Evolutionary conservation across 1,140 invertebrate genomes (phyloP), one percentile per base, ranked within the genome.

Genomic region (Papilio helenus): DNA sequence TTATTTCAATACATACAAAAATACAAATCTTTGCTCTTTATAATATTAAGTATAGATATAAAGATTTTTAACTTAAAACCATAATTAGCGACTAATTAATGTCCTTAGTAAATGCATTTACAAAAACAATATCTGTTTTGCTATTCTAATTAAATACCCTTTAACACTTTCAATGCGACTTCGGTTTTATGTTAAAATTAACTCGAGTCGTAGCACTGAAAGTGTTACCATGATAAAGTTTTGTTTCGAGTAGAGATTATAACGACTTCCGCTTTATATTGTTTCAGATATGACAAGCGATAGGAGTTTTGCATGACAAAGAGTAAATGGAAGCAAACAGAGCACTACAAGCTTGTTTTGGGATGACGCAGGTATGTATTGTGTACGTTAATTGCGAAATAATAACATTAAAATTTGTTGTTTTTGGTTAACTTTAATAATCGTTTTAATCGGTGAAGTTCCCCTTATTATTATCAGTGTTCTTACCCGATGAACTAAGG

Each of bases 341-440:
- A 55, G 51, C 39, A 76, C 23, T 34, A 29, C 46, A 20, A 58
- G 9, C 74, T 76, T 29, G 81, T 79, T 77, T 84, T 86, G 85
- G 85, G 85, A 90, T 92, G 89, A 90, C 84, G 84, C 76, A 83
- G 83, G 89, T 90, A 44, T 79, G 79, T 44, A 58, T 78, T 65
- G 55, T 58, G 55, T 80, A 73, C 5, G 55, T n/a, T 7, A 0
- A 16, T 76, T 55, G n/a, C 51, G 18, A 51, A 77, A 34, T 49
- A 5, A 12, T 16, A n/a, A n/a, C 18, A n/a, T 8, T 46, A 46
- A 46, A 46, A 51, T 18, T 51, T 51, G 49, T 18, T 51, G 49
- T 55, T 55, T 65, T 5, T 29, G 29, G 14, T 29, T 46, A 14
- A 10, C 12, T 46, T 16, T 46, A 46, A 46, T 46, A 12, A 46